Conservation (phyloP, 2,888 invertebrate species). For the Plagodis pulveraria region DNA sequence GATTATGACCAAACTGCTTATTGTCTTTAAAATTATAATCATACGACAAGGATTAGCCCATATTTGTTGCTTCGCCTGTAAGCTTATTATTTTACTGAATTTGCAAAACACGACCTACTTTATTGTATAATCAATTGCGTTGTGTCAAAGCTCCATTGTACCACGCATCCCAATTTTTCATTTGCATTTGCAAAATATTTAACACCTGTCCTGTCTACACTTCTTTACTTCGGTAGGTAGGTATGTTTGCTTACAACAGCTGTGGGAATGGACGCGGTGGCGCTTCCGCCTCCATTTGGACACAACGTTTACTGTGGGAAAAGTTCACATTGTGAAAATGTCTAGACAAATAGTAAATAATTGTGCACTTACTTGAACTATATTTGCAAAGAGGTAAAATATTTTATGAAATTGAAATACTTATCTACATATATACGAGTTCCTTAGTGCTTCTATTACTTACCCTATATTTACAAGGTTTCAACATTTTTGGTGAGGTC, state of each 20-base stretch:
- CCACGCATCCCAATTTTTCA: constrained; percentile 12
- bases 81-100: constrained; percentile 1
- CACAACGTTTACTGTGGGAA: constrained; percentile 18
- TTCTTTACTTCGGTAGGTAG: constrained; percentile 2
- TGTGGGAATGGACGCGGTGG: constrained; percentile 17
- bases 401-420: too few species aligned
- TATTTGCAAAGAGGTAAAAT: too few species aligned
- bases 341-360: constrained; percentile 4
- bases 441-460: too few species aligned
- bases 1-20: neutral
- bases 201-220: constrained; percentile 12
- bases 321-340: constrained; percentile 9
- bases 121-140: neutral
- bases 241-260: constrained; percentile 8
- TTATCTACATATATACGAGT: too few species aligned
- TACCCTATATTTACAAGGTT: too few species aligned
- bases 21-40: neutral
- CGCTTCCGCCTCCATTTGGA: constrained; percentile 14
- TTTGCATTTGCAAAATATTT: constrained; percentile 14
- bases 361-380: too few species aligned
- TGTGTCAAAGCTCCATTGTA: constrained; percentile 9
- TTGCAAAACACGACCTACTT: constrained; percentile 5
- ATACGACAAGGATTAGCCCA: constrained; percentile 2
- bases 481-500: too few species aligned
- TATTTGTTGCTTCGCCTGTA: neutral